phyloP scores from a whole-genome alignment of 2,113 vertebrate species.

The Eleginops maclovinus region DNA sequence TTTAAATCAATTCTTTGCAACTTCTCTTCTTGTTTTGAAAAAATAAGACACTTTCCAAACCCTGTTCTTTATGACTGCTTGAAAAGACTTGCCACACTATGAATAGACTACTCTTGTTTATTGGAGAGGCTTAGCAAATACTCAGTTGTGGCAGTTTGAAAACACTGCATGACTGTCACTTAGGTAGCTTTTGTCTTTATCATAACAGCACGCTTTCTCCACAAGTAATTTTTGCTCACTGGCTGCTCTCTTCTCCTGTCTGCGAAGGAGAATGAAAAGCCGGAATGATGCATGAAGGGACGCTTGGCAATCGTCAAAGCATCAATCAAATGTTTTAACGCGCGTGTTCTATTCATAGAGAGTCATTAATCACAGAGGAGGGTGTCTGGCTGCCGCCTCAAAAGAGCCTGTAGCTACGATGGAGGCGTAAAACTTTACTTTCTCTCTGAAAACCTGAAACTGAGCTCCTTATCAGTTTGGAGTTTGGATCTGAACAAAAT shows the following conservation, averaged over 20 bases:
- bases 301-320: conserved; percentile 64
- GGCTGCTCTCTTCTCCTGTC: conserved; percentile 33
- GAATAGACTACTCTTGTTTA: not conserved
- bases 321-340: conserved; percentile 75
- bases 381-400: conserved; percentile 48
- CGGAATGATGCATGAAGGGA: conserved; percentile 61
- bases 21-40: too few relatives aligned
- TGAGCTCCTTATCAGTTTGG: conserved; percentile 28
- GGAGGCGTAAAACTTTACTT: conserved; percentile 47
- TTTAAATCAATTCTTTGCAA: too few relatives aligned
- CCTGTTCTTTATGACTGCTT: not conserved
- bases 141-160: not conserved
- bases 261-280: conserved; percentile 56
- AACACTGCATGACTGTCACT: conserved; percentile 17
- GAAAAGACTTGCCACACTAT: not conserved
- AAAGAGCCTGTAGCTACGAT: conserved; percentile 48
- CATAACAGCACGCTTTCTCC: conserved; percentile 16
- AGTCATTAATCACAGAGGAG: conserved; percentile 75
- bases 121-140: not conserved
- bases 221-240: conserved; percentile 36
- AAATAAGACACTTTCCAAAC: too few relatives aligned
- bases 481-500: conserved; percentile 38
- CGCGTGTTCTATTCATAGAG: conserved; percentile 71
- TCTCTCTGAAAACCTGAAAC: conserved; percentile 36
- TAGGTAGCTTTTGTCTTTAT: conserved; percentile 25